These are phyloP conservation scores for Trypoxylus dichotomus DNA, from an alignment of 1,140 invertebrate genomes.

Conservation along the genomic window DNA sequence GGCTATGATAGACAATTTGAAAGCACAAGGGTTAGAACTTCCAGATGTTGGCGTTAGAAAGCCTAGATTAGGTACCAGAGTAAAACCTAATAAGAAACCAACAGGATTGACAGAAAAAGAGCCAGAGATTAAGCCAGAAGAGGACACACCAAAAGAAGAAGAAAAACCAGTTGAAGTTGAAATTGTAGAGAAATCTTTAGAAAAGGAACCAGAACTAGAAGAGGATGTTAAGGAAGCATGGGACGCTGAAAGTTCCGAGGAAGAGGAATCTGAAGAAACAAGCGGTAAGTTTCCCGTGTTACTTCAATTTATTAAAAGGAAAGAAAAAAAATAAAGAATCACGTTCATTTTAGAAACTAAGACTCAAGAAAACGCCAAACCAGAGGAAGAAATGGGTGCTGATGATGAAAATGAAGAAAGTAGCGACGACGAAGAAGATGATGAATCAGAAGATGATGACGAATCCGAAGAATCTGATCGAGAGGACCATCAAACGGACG, in stretches of 20 bases:
- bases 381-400: conserved; percentile 52
- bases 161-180: conserved; percentile 61
- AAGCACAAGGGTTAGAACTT: conserved; percentile 75
- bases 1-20: conserved; percentile 83
- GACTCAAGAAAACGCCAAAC: conserved; percentile 42
- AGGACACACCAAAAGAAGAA: conserved; percentile 56
- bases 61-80: conserved; percentile 71
- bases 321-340: not conserved
- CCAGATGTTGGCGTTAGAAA: conserved; percentile 73
- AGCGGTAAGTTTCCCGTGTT: conserved; percentile 35
- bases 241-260: conserved; percentile 76
- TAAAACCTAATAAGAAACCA: conserved; percentile 56
- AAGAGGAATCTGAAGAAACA: conserved; percentile 63
- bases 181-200: conserved; percentile 57
- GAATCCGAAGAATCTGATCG: conserved; percentile 50
- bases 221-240: conserved; percentile 79
- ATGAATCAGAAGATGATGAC: conserved; percentile 46
- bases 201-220: conserved; percentile 56
- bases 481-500: conserved; percentile 61
- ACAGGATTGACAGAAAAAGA: not conserved
- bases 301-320: not conserved
- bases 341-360: not conserved
- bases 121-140: conserved; percentile 41
- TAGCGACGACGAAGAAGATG: conserved; percentile 50
- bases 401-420: conserved; percentile 41